Base-by-base conservation (phyloP, 2,113 vertebrate species). In the Peromyscus californicus region DNA sequence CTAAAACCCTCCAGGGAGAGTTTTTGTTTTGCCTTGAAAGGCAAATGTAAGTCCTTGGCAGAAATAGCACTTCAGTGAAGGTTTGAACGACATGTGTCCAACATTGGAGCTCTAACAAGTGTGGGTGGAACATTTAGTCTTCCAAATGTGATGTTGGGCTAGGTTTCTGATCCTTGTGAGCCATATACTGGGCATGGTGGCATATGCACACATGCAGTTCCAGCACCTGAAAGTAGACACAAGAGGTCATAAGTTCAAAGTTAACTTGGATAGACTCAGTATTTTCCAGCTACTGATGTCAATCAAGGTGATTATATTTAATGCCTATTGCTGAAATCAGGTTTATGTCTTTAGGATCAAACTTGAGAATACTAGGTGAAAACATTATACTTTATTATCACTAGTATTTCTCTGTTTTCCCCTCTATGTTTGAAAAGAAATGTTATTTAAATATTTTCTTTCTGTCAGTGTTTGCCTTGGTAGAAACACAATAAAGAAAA, bases 331-430 rank as follows among this genome's bases (percentile, higher is more conserved):
- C 51, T 92, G 51, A 75, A 19, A 45, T 7, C 3, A 29, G 51
- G 69, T 94, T 86, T 88, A 48, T 88, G 31, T 75, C 57, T 22
- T 97, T 89, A 72, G 24, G 61, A 17, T 89, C 90, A 97, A 89
- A 79, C 12, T 39, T 93, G 39, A 87, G 78, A 75, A 45, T 82
- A 61, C n/a, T 70, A 89, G 45, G 16, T 92, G 16, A 70, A 92
- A 78, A 83, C 45, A 57, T 51, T 83, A 59, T 11, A 54, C 31
- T 33, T 94, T 95, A n/a, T 69, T 86, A 54, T 94, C 9, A n/a
- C 2, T 17, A 65, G 48, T 13, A 0, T 92, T 69, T 39, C 45
- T 91, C 31, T 89, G 7, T 89, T 94, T 92, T 79, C 11, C 26
- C 1, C n/a, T 72, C 26, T 39, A 69, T 4, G n/a, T 91, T 75